Conservation (phyloP, 1,140 invertebrate genomes). For the Formica selysi region DNA sequence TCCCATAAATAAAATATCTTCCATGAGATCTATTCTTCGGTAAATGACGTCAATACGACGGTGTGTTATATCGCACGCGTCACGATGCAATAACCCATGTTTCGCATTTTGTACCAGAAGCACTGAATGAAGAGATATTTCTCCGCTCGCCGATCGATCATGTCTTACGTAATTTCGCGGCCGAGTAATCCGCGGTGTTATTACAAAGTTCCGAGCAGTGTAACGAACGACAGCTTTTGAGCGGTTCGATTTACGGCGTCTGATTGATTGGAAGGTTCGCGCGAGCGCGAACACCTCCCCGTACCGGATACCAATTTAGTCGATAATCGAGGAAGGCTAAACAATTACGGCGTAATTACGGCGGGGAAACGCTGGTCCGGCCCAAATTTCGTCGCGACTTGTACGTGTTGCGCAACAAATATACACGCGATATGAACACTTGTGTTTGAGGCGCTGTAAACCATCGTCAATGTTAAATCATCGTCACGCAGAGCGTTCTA, state of each 20-base stretch:
- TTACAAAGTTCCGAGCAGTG: slow-evolving; percentile 28
- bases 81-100: neutral
- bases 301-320: slow-evolving; percentile 1
- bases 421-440: neutral
- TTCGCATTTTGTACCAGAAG: slow-evolving; percentile 15
- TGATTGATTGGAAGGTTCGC: slow-evolving; percentile 30
- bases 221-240: slow-evolving; percentile 17
- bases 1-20: neutral
- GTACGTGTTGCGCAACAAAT: slow-evolving; percentile 15
- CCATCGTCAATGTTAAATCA: neutral
- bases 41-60: neutral
- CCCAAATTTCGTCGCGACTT: slow-evolving; percentile 30
- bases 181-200: neutral
- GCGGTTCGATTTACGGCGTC: slow-evolving; percentile 28
- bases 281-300: neutral
- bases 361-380: neutral
- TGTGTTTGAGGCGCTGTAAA: neutral
- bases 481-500: slow-evolving; percentile 10
- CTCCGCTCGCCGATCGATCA: slow-evolving; percentile 68
- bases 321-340: slow-evolving; percentile 22
- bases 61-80: neutral
- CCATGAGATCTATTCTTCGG: slow-evolving; percentile 21
- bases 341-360: neutral
- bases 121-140: slow-evolving; percentile 32
- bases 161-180: slow-evolving; percentile 63